Evolutionary conservation across 2,888 invertebrate species (phyloP).

Genomic region (Papilio elwesi): DNA sequence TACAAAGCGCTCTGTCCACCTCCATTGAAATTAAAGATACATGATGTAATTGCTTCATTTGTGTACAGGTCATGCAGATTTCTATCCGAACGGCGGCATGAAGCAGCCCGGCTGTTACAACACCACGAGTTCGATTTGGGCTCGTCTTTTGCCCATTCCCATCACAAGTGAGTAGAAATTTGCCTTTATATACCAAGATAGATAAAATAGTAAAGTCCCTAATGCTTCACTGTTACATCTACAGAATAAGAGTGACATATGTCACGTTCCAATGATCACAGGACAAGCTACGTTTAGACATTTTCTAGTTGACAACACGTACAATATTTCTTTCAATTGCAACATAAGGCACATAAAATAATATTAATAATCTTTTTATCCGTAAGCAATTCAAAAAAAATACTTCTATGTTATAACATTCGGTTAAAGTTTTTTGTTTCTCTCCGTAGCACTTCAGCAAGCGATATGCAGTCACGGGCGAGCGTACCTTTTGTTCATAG

Average conservation of each 20-base stretch:
- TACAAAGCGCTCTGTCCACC: too few relatives aligned
- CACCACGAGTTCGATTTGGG: constrained; percentile 59
- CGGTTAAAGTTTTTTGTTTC: not conserved
- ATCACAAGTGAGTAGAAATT: constrained; percentile 63
- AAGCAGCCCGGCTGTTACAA: constrained; percentile 86
- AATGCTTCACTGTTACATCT: too few relatives aligned
- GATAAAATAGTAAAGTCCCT: too few relatives aligned
- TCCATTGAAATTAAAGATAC: not conserved
- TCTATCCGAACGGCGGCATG: constrained; percentile 88
- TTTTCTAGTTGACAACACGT: too few relatives aligned
- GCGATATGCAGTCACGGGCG: constrained; percentile 86
- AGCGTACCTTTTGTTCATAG: constrained; percentile 84
- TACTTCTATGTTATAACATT: too few relatives aligned
- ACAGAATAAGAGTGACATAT: too few relatives aligned
- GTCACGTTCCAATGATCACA: too few relatives aligned
- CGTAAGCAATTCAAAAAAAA: too few relatives aligned
- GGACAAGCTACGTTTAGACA: too few relatives aligned
- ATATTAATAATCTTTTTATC: too few relatives aligned
- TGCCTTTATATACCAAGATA: not conserved
- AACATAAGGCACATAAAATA: too few relatives aligned
- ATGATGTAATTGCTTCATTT: not conserved
- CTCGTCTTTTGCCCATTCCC: constrained; percentile 62
- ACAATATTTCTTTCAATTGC: too few relatives aligned
- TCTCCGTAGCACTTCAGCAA: constrained; percentile 71
- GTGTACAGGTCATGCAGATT: constrained; percentile 84